Evolutionary conservation across 2,888 invertebrate genomes (phyloP).

Genomic region (Cecidostiba fungosa): DNA sequence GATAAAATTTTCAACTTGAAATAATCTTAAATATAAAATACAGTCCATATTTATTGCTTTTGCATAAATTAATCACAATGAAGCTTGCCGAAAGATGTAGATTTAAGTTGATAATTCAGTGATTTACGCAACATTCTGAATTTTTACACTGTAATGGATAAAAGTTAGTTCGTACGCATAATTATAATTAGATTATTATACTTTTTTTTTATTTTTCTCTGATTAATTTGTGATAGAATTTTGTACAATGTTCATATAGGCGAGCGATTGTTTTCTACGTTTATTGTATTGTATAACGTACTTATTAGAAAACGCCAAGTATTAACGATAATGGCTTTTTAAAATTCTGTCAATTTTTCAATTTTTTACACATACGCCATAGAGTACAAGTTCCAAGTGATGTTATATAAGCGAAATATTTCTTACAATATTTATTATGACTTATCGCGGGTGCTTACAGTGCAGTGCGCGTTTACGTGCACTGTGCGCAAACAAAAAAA

Average conservation of each 20-base stretch:
- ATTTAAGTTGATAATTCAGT: conserved; percentile 39
- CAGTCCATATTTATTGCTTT: conserved; percentile 51
- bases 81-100: conserved; percentile 50
- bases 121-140: conserved; percentile 32
- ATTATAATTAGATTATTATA: conserved; percentile 33
- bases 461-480: conserved; percentile 10
- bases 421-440: conserved; percentile 61
- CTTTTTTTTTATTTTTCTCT: conserved; percentile 34
- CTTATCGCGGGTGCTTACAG: conserved; percentile 61
- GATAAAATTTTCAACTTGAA: conserved; percentile 33
- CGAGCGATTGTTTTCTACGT: conserved; percentile 40
- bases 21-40: conserved; percentile 36
- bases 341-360: conserved; percentile 50
- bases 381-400: conserved; percentile 63
- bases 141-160: conserved; percentile 54
- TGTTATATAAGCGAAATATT: conserved; percentile 55
- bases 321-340: conserved; percentile 49
- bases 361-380: conserved; percentile 58
- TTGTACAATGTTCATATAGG: conserved; percentile 35
- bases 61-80: conserved; percentile 36
- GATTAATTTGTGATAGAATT: conserved; percentile 50
- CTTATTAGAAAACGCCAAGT: conserved; percentile 38
- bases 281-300: conserved; percentile 42
- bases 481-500: conserved; percentile 10
- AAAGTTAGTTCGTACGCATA: conserved; percentile 23